Base-by-base conservation (phyloP, 1,140 invertebrate genomes). In the Pseudobourletiella spinata region DNA sequence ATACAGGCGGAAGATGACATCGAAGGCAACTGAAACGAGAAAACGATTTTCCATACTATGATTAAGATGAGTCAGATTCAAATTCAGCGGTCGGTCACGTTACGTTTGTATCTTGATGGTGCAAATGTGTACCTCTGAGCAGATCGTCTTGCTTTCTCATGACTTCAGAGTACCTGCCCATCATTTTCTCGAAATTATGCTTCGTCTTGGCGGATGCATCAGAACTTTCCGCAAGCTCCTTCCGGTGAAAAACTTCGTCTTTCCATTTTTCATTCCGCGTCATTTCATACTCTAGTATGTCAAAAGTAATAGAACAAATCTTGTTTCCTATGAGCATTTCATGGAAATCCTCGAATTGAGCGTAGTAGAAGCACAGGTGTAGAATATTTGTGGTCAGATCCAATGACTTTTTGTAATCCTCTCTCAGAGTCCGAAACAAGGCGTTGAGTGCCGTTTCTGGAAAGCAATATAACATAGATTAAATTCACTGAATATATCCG, bases 361-460 rank as follows among this genome's bases (percentile, higher is more conserved):
- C 97, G 75, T 99, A 95, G 74, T 91, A 96, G 73, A 95, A 94
- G 78, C 98, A 99, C 66, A 92, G 90, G 73, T 94, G 94, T 63
- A 97, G 86, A 72, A 99, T 93, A 76, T 97, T 96, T 68, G 90
- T 96, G 58, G 91, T 94, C 28, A 99, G 76, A 75, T 98, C 94
- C 71, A 97, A 87, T 74, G 91, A 97, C 73, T 89, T 86, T 77
- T 88, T 90, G 87, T 93, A 98, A 78, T 99, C 95, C 80, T 99
- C 96, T 71, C 95, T 80, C 39, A 98, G 76, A 26, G 98, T 92
- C 73, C 96, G 81, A 3, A 92, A 89, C 60, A 99, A 77, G 51
- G 95, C 95, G 79, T 92, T 95, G 20, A 98, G 78, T 25, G 97
- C 81, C n/a, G 92, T 91, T 79, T 99, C 94, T 94, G 77, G 66